Evolutionary conservation across 2,888 invertebrate species (phyloP).

Genomic region (Diaperis boleti): DNA sequence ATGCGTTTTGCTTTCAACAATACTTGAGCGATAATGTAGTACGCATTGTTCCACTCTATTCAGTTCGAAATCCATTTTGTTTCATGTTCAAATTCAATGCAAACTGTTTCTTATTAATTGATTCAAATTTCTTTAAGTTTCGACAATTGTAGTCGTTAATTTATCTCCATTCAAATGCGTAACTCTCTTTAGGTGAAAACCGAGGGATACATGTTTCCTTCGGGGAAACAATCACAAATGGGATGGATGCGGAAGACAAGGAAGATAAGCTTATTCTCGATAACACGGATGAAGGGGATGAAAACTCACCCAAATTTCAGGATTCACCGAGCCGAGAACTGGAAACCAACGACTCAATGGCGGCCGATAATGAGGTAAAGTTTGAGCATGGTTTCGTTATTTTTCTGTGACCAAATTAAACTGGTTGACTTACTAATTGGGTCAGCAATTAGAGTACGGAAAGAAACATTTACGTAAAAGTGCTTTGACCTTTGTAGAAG

Average conservation of each 20-base stretch:
- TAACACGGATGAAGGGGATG: slow-evolving; percentile 21
- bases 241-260: slow-evolving; percentile 55
- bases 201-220: slow-evolving; percentile 51
- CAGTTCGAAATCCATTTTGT: too few species aligned
- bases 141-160: too few species aligned
- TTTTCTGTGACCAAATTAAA: background rate
- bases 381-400: slow-evolving; percentile 6
- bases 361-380: slow-evolving; percentile 39
- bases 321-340: slow-evolving; percentile 10
- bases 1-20: too few species aligned
- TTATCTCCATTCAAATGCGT: background rate
- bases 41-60: too few species aligned
- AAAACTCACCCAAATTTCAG: slow-evolving; percentile 14
- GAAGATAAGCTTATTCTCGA: slow-evolving; percentile 23
- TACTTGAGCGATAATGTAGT: too few species aligned
- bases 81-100: too few species aligned
- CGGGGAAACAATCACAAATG: slow-evolving; percentile 51
- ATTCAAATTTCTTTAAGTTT: too few species aligned
- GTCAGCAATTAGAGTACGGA: background rate
- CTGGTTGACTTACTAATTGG: slow-evolving; percentile 8
- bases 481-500: too few species aligned
- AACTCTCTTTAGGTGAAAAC: slow-evolving; percentile 13
- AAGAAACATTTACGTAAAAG: background rate
- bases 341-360: slow-evolving; percentile 18
- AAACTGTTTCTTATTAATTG: too few species aligned